Percentiles rank a stretch among this genome's conserved stretches.
These are phyloP conservation scores for Cygnus olor DNA, from an alignment of 2,797 vertebrate genomes.

Conservation along the genomic window DNA sequence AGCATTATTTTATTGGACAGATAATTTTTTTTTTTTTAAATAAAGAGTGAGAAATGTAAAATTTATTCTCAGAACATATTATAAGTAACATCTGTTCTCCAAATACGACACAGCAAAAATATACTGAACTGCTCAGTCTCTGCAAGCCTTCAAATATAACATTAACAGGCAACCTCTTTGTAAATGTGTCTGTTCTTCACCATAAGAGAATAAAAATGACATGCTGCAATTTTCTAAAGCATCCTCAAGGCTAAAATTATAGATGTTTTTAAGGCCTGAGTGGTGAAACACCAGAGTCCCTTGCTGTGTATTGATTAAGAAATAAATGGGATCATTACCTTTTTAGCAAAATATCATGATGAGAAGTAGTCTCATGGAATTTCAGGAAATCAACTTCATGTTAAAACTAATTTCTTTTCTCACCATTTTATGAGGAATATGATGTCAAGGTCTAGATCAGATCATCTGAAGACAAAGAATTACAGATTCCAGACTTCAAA, in stretches of 20 bases:
- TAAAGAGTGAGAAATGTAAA: neutral
- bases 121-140: neutral
- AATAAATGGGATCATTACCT: slow-evolving; percentile 38
- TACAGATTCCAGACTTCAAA: neutral
- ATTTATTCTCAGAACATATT: neutral
- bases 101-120: neutral
- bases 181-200: neutral
- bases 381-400: slow-evolving; percentile 36
- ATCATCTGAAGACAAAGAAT: neutral
- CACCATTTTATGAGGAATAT: neutral
- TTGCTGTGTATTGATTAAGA: slow-evolving; percentile 46
- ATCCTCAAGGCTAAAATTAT: slow-evolving; percentile 20
- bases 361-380: slow-evolving; percentile 1
- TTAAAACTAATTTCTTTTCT: slow-evolving; percentile 40
- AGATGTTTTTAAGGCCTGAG: slow-evolving; percentile 13
- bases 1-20: neutral
- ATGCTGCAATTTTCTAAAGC: neutral
- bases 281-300: neutral
- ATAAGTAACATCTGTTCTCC: neutral
- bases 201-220: neutral
- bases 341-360: slow-evolving; percentile 41
- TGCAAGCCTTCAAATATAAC: neutral
- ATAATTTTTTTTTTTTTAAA: neutral
- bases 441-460: slow-evolving; percentile 21
- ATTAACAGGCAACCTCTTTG: neutral